phyloP scores from a whole-genome alignment of 92 coral and sea anemone genomes.

The Porites rus region DNA sequence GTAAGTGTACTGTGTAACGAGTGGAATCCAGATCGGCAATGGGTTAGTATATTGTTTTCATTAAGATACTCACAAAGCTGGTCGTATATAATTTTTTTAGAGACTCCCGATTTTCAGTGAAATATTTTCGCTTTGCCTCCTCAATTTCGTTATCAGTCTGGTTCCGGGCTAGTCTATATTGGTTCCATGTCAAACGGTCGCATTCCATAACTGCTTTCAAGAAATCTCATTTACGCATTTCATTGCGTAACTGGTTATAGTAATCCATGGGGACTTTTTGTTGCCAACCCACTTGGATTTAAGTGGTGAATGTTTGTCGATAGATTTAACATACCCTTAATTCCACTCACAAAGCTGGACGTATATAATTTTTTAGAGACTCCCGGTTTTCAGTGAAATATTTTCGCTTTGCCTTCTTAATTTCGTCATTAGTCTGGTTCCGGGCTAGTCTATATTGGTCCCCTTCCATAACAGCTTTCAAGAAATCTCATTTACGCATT shows the following conservation, averaged over 20 bases:
- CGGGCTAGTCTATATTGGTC: neutral
- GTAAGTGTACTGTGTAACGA: conserved; percentile 56
- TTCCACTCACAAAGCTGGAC: conserved; percentile 32
- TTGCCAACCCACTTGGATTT: neutral
- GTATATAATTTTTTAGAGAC: neutral
- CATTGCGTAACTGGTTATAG: neutral
- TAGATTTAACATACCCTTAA: neutral
- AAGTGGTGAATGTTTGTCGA: conserved; percentile 30
- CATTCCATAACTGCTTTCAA: neutral
- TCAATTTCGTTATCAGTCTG: conserved; percentile 7
- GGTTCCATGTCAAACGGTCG: conserved; percentile 4
- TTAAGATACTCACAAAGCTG: conserved; percentile 19
- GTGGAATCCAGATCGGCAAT: conserved; percentile 46
- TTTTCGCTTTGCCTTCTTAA: neutral
- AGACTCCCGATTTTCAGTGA: neutral
- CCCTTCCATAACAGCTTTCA: conserved; percentile 6
- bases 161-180: neutral
- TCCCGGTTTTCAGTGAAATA: neutral
- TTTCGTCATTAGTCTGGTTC: neutral
- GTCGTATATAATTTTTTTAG: conserved; percentile 3
- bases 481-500: conserved; percentile 13
- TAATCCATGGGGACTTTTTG: neutral
- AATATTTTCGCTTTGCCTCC: neutral
- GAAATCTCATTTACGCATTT: conserved; percentile 23
- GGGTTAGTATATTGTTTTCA: conserved; percentile 35